Evolutionary conservation across 2,113 vertebrate genomes (phyloP).

Genomic region (Leucosticte australis): DNA sequence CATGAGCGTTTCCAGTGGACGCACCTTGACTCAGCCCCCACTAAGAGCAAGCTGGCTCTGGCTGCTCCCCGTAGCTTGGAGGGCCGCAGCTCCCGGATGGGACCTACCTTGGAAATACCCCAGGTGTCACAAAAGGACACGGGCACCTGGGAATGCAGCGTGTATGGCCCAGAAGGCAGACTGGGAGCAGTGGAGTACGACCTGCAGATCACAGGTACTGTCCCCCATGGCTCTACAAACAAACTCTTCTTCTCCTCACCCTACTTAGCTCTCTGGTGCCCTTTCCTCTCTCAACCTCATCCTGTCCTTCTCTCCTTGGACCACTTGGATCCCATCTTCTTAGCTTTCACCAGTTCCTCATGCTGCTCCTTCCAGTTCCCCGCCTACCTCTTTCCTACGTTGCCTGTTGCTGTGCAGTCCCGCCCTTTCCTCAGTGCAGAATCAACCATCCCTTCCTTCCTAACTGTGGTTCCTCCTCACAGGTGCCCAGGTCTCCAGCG

Average conservation of each 20-base stretch:
- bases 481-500: conserved; percentile 63
- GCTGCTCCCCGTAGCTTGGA: not conserved
- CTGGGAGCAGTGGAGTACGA: conserved; percentile 36
- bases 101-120: not conserved
- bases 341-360: not conserved
- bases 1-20: conserved; percentile 66
- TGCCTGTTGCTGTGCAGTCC: not conserved
- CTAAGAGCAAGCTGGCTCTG: not conserved
- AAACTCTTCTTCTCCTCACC: not conserved
- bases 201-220: conserved; percentile 54
- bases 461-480: not conserved
- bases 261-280: not conserved
- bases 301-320: not conserved
- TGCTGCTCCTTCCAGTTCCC: not conserved
- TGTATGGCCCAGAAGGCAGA: conserved; percentile 29
- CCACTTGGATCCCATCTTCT: not conserved
- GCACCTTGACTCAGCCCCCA: not conserved
- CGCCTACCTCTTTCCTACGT: not conserved
- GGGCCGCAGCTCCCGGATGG: not conserved
- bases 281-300: not conserved
- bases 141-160: conserved; percentile 58
- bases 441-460: not conserved
- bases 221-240: not conserved
- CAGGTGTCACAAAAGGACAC: conserved; percentile 22
- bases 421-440: not conserved